Evolutionary conservation across 2,888 invertebrate species (phyloP).

Genomic region (Yponomeuta evonymella): DNA sequence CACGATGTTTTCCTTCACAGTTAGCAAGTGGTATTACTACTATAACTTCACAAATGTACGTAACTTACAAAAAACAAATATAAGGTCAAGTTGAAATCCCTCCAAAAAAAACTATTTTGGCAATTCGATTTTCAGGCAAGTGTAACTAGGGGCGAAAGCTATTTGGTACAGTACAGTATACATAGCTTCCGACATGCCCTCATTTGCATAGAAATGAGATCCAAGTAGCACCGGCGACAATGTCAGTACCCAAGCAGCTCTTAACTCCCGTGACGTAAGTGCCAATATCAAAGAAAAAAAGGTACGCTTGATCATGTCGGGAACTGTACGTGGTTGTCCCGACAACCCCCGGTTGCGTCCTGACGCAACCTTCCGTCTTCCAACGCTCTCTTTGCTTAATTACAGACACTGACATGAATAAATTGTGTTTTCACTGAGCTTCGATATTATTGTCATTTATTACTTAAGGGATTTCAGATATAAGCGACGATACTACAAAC

Average conservation of each 20-base stretch:
- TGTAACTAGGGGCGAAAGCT: too few relatives aligned
- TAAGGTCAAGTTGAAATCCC: too few relatives aligned
- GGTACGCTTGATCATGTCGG: background rate
- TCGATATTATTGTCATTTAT: background rate
- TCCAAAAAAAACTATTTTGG: too few relatives aligned
- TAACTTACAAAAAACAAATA: background rate
- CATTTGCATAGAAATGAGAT: slow-evolving; percentile 75
- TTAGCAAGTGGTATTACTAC: too few relatives aligned
- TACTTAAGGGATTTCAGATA: background rate
- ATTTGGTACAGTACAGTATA: background rate
- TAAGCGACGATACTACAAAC: too few relatives aligned
- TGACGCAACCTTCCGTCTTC: slow-evolving; percentile 53
- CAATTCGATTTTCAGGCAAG: too few relatives aligned
- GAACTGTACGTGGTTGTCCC: slow-evolving; percentile 19
- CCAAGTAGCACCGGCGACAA: slow-evolving; percentile 52
- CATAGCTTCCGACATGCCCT: slow-evolving; percentile 41
- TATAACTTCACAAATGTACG: too few relatives aligned
- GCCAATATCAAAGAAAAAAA: background rate
- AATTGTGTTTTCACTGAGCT: background rate
- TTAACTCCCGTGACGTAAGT: background rate
- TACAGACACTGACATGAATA: background rate
- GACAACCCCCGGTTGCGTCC: too few relatives aligned
- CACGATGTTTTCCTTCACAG: too few relatives aligned
- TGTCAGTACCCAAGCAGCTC: slow-evolving; percentile 15
- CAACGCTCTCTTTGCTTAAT: slow-evolving; percentile 57